phyloP scores from a whole-genome alignment of 2,888 invertebrate genomes.

The Trichogramma dendrolimi region DNA sequence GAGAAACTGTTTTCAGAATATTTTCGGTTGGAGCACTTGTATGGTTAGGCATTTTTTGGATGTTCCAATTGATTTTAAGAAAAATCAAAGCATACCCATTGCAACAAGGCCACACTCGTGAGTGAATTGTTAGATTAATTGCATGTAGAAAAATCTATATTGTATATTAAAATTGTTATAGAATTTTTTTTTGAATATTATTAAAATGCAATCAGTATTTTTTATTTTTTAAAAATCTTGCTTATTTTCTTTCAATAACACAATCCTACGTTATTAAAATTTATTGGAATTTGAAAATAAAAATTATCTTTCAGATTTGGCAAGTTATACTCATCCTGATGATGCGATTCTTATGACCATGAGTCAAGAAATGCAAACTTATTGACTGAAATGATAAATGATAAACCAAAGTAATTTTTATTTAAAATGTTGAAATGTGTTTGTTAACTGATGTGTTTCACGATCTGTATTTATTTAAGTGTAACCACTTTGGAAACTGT shows the following conservation, averaged over 20 bases:
- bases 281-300: not conserved
- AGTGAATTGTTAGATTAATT: conserved; percentile 31
- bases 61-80: conserved; percentile 42
- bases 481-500: too few relatives aligned
- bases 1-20: conserved; percentile 65
- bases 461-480: too few relatives aligned
- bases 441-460: too few relatives aligned
- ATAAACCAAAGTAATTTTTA: not conserved
- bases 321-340: conserved; percentile 61
- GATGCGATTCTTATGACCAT: conserved; percentile 64
- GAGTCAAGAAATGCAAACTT: conserved; percentile 50
- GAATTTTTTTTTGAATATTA: conserved; percentile 52
- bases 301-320: conserved; percentile 47
- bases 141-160: not conserved
- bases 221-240: too few relatives aligned
- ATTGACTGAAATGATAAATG: conserved; percentile 33
- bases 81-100: conserved; percentile 44
- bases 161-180: conserved; percentile 41
- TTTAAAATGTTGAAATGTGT: too few relatives aligned
- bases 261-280: too few relatives aligned
- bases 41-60: conserved; percentile 46
- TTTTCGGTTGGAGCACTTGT: conserved; percentile 69
- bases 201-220: not conserved
- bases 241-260: too few relatives aligned
- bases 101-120: conserved; percentile 48